Evolutionary conservation across 2,888 invertebrate species (phyloP), one percentile per base, ranked within the genome.

Genomic region (Linyphia triangularis): DNA sequence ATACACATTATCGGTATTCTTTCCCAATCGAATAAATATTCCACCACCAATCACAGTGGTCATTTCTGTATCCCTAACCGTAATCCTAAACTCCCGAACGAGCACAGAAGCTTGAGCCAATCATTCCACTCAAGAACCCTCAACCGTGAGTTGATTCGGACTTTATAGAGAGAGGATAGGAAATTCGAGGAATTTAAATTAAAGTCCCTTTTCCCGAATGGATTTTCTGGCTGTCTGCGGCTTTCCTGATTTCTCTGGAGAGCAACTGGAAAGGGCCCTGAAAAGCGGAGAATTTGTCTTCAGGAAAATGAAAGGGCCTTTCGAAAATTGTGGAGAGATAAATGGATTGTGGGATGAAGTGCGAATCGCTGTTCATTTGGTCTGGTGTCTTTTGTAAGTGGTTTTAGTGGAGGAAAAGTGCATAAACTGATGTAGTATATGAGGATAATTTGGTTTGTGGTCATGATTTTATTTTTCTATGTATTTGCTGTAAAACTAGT

Each of bases 111-210:
- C 22, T n/a, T 19, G 33, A 67, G 33, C 19, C 7, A n/a, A 33
- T n/a, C 30, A 9, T 26, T 30, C 28, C 6, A 26, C 16, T 28
- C 26, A 26, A 26, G 28, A 63, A 16, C 63, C 63, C 63, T 16
- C n/a, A 16, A 9, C 19, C 16, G 16, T 16, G 19, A 7, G 16
- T 13, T 61, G 24, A 22, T 61, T 61, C 67, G 19, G 67, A 5
- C 26, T 51, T 10, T 51, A n/a, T 51, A 13, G 33, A 30, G 7
- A 57, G 57, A 7, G 10, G 10, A 70, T 22, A 13, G 70, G 70
- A 70, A 43, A 43, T 26, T 16, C 43, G n/a, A 43, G 70, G 70
- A 70, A 70, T 70, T 70, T 26, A 70, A 70, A 70, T 70, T 70
- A 51, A 70, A 70, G 16, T 24, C n/a, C 37, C 51, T 51, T 24